Evolutionary conservation across 1,140 invertebrate genomes (phyloP).

Genomic region (Copidosoma floridanum): DNA sequence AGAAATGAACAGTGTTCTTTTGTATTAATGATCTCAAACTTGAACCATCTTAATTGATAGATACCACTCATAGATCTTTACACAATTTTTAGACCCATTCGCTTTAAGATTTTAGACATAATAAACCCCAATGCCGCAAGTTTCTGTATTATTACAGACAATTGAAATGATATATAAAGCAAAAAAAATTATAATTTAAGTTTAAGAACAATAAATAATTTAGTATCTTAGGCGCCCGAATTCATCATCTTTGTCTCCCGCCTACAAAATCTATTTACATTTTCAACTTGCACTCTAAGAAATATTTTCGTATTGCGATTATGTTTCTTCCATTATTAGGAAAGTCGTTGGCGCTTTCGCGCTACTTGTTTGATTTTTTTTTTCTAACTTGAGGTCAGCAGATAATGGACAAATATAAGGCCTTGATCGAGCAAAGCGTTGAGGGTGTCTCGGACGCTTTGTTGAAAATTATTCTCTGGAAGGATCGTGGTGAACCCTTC

Average conservation of each 20-base stretch:
- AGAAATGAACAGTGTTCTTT: slow-evolving; percentile 8
- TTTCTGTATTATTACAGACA: too few relatives aligned
- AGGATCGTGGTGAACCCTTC: slow-evolving; percentile 33
- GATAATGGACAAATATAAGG: slow-evolving; percentile 30
- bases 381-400: slow-evolving; percentile 38
- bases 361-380: too few relatives aligned
- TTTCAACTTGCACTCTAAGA: background rate
- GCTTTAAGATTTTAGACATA: too few relatives aligned
- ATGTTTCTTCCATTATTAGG: too few relatives aligned
- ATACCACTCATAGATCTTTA: too few relatives aligned
- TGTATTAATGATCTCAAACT: background rate
- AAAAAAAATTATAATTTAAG: slow-evolving; percentile 8
- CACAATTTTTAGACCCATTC: too few relatives aligned
- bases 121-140: too few relatives aligned
- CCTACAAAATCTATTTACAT: slow-evolving; percentile 1
- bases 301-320: background rate
- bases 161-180: too few relatives aligned
- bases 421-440: slow-evolving; percentile 29
- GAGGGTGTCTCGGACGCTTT: slow-evolving; percentile 21
- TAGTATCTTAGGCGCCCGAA: background rate
- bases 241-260: background rate
- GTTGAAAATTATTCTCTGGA: slow-evolving; percentile 36
- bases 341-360: too few relatives aligned
- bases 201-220: slow-evolving; percentile 13
- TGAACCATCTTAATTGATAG: too few relatives aligned